These are phyloP conservation scores for Harpalus rubripes DNA, from an alignment of 2,888 invertebrate genomes.

Conservation along the genomic window DNA sequence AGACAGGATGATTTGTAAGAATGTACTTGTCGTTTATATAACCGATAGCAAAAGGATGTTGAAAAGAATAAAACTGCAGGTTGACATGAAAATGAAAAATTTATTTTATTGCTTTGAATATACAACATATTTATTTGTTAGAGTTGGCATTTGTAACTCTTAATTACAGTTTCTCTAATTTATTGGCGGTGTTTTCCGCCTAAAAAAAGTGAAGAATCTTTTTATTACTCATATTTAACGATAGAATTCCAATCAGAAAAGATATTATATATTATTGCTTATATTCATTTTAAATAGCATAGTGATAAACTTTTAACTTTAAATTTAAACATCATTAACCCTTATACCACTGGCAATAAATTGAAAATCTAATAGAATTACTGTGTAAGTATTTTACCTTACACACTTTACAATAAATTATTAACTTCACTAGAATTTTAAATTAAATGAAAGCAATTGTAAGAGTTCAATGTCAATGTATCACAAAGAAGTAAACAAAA, in stretches of 20 bases:
- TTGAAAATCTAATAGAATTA: not conserved
- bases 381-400: not conserved
- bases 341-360: not conserved
- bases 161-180: conserved; percentile 35
- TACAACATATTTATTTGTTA: conserved; percentile 13
- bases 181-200: conserved; percentile 16
- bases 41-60: conserved; percentile 11
- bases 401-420: not conserved
- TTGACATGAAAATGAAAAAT: not conserved
- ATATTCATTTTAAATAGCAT: not conserved
- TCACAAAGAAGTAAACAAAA: no score
- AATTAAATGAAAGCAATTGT: no score
- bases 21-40: not conserved
- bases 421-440: no score
- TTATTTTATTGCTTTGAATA: conserved; percentile 33
- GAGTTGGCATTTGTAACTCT: conserved; percentile 36
- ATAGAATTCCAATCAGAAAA: not conserved
- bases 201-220: conserved; percentile 11
- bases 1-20: not conserved
- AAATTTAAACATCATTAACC: conserved; percentile 1
- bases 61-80: not conserved
- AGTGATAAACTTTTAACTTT: not conserved
- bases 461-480: no score
- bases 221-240: not conserved
- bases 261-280: not conserved